These are phyloP conservation scores for Propsilocerus akamusi DNA, from an alignment of 1,140 invertebrate species.

Conservation along the genomic window DNA sequence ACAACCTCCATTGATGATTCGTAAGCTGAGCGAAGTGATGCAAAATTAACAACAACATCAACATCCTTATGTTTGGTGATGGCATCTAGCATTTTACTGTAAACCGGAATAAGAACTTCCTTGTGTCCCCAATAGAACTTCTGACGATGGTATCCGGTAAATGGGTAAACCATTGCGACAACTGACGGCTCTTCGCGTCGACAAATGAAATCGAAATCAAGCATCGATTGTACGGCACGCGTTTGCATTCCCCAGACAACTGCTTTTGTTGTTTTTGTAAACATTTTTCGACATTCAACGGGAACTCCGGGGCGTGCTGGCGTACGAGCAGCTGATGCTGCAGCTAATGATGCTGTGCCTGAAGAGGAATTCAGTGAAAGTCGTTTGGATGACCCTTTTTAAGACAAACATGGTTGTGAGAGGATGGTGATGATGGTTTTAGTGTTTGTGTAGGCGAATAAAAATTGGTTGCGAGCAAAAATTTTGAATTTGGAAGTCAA, in stretches of 20 bases:
- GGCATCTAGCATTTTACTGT: constrained; percentile 93
- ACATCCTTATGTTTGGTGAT: constrained; percentile 90
- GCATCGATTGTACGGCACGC: constrained; percentile 91
- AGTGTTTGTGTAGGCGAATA: no score
- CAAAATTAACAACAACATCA: constrained; percentile 96
- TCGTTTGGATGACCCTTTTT: neutral
- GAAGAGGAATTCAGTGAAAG: constrained; percentile 14
- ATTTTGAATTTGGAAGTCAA: neutral
- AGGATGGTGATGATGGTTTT: neutral
- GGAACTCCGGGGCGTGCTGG: constrained; percentile 12
- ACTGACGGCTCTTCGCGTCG: constrained; percentile 72
- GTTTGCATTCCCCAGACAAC: constrained; percentile 99
- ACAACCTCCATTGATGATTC: constrained; percentile 87
- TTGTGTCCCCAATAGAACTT: constrained; percentile 99
- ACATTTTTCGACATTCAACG: constrained; percentile 32
- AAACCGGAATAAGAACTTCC: constrained; percentile 85
- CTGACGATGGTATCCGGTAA: constrained; percentile 96
- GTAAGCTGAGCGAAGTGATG: constrained; percentile 92
- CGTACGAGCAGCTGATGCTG: constrained; percentile 8
- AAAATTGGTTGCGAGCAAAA: constrained; percentile 14
- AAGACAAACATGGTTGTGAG: neutral
- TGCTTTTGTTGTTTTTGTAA: constrained; percentile 71
- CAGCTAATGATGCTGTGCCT: constrained; percentile 9
- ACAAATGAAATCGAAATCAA: constrained; percentile 99
- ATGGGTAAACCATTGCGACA: constrained; percentile 95